Evolutionary conservation across 2,113 vertebrate species (phyloP).

Genomic region (Ciconia stormi): DNA sequence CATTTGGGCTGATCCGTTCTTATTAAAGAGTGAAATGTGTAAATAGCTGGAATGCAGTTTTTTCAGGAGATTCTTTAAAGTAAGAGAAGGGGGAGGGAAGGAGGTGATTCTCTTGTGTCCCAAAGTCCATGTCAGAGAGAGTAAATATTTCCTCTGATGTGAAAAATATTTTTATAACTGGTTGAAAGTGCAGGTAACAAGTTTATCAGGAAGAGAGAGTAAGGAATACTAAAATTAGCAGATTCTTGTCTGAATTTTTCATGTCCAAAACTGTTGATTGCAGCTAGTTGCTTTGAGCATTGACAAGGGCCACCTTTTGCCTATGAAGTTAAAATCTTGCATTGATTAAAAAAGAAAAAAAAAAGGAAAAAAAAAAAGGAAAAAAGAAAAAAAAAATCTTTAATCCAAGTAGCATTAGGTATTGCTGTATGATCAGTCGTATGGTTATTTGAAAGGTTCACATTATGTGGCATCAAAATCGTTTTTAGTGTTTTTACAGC

Average conservation of each 20-base stretch:
- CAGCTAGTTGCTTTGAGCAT: conserved; percentile 50
- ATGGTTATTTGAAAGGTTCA: conserved; percentile 70
- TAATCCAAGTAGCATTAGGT: conserved; percentile 71
- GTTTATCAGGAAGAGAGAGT: conserved; percentile 47
- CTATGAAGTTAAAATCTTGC: conserved; percentile 56
- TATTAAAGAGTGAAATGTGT: conserved; percentile 55
- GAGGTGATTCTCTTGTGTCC: conserved; percentile 62
- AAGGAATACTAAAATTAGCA: conserved; percentile 29
- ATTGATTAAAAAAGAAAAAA: not conserved
- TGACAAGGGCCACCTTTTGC: conserved; percentile 71
- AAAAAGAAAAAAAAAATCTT: not conserved
- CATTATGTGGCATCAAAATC: conserved; percentile 69
- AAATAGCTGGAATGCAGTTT: conserved; percentile 70
- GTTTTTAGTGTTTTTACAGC: conserved; percentile 72
- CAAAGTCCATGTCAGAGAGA: conserved; percentile 55
- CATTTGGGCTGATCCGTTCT: conserved; percentile 37
- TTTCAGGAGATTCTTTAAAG: conserved; percentile 66
- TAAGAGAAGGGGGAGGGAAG: conserved; percentile 22
- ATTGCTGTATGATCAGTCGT: conserved; percentile 71
- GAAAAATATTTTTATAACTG: conserved; percentile 56
- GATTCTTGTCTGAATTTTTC: conserved; percentile 46
- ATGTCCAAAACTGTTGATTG: conserved; percentile 10
- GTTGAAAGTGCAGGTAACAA: conserved; percentile 51
- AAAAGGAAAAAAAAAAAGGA: not conserved
- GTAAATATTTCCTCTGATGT: conserved; percentile 30